A percentile compares a stretch with the other conserved stretches of the same genome.
Conservation (phyloP, 2,888 invertebrate species). For the Sipha maydis region DNA sequence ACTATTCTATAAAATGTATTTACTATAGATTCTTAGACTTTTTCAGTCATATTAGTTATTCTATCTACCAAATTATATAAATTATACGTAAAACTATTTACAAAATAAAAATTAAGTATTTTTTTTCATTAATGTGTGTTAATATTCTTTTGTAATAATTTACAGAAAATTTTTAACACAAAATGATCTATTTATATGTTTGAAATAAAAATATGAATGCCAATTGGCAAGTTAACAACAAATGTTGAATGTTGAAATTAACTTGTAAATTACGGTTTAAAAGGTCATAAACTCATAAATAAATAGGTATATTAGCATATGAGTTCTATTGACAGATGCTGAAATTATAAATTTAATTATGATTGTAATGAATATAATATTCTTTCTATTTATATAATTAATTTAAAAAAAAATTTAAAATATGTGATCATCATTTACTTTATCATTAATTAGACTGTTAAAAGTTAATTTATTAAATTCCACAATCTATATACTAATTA, state of each 20-base stretch:
- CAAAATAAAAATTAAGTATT: neutral
- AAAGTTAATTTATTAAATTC: too few species aligned
- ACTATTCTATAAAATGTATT: too few species aligned
- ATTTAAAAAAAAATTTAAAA: neutral
- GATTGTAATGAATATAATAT: neutral
- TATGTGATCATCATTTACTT: slow-evolving; percentile 20
- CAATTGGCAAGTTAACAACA: slow-evolving; percentile 58
- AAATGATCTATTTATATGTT: slow-evolving; percentile 57
- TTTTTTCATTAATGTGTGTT: neutral
- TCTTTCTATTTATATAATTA: neutral
- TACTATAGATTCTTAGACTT: too few species aligned
- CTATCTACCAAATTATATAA: too few species aligned
- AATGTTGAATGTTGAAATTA: slow-evolving; percentile 51
- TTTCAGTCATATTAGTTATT: too few species aligned
- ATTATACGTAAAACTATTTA: neutral
- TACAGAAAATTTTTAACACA: slow-evolving; percentile 27
- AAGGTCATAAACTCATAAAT: slow-evolving; percentile 51
- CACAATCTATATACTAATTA: too few species aligned
- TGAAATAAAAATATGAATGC: slow-evolving; percentile 45
- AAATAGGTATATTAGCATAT: slow-evolving; percentile 1
- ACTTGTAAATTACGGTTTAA: slow-evolving; percentile 37
- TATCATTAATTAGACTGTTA: neutral
- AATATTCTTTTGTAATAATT: slow-evolving; percentile 41
- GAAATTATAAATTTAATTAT: neutral
- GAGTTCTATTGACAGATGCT: neutral